These are phyloP conservation scores for Nebria brevicollis DNA, from an alignment of 2,888 invertebrate genomes.

Conservation along the genomic window DNA sequence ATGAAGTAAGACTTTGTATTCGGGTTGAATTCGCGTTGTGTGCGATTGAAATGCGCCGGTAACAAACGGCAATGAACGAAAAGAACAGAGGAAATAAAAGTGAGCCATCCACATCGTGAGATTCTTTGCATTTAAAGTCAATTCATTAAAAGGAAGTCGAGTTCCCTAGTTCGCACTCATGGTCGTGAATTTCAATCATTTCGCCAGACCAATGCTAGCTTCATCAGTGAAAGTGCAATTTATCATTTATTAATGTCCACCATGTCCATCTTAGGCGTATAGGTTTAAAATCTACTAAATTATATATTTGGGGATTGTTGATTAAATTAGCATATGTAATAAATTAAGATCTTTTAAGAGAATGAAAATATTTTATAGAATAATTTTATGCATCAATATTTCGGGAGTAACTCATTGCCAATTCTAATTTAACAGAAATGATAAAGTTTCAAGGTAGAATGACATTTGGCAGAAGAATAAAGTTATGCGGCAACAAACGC, in stretches of 20 bases:
- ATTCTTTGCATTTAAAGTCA: conserved; percentile 45
- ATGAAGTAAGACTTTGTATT: too few species aligned
- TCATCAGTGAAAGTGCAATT: too few species aligned
- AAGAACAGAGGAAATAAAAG: conserved; percentile 36
- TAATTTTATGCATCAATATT: neutral
- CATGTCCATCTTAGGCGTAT: too few species aligned
- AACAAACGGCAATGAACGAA: neutral
- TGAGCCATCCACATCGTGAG: conserved; percentile 34
- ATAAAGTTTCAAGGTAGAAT: conserved; percentile 22
- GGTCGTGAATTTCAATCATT: conserved; percentile 38
- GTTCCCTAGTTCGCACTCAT: neutral
- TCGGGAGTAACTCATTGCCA: conserved; percentile 26
- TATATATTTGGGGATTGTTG: too few species aligned
- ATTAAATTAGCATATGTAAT: too few species aligned
- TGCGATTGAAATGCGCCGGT: conserved; percentile 4
- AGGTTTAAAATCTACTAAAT: too few species aligned
- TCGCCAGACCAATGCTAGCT: conserved; percentile 3
- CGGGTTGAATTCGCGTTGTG: neutral
- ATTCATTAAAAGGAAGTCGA: conserved; percentile 38
- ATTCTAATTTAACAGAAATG: conserved; percentile 37
- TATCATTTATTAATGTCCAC: too few species aligned
- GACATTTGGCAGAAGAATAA: neutral
- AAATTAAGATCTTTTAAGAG: too few species aligned
- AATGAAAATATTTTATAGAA: too few species aligned
- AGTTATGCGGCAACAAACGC: neutral